Evolutionary conservation across 2,888 invertebrate species (phyloP), one percentile per base, ranked within the genome.

Genomic region (Agonopterix alstromeriana): DNA sequence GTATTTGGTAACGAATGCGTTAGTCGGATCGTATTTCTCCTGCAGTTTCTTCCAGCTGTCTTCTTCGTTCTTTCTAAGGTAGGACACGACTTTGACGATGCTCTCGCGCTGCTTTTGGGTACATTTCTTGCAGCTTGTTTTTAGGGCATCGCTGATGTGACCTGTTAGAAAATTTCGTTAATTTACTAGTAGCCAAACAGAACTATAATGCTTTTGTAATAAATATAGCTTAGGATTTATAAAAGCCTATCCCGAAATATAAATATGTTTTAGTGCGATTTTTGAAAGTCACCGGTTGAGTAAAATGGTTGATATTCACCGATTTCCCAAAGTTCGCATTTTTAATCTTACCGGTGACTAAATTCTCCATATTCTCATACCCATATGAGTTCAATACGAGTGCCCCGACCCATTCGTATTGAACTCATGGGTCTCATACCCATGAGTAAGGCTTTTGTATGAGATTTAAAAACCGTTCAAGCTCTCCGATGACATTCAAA

Each of bases 1-100:
- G 53, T 77, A 75, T 48, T 67, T 67, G 10, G 53, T 50, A 1
- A 64, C 46, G 60, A 67, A 82, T 48, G 63, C 63, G 42, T 60
- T 56, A 0, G 61, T 51, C 2, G 80, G 74, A 50, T 86, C 85
- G 55, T 77, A 84, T 54, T 82, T 81, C 7, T 54, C 66, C 36
- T 60, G 62, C 35, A 85, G 58, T 36, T 72, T 50, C 4, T 57
- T 53, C 83, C 84, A 86, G 43, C 49, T 59, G 0, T 61, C 66
- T 0, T 51, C 53, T 14, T 82, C 74, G 7, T 80, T 35, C 50
- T 80, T 75, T 52, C 80, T 72, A 8, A 86, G 59, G 52, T 77
- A 68, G 0, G 41, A 42, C 45, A 85, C 65, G 2, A 84, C 78
- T 10, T 10, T 10, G 2, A 54, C 56, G 1, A 70, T 58, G 8